These are phyloP conservation scores for Dysidea cf. avara DNA, from an alignment of 37 sponge, comb jelly and placozoan genomes.

Conservation along the genomic window DNA sequence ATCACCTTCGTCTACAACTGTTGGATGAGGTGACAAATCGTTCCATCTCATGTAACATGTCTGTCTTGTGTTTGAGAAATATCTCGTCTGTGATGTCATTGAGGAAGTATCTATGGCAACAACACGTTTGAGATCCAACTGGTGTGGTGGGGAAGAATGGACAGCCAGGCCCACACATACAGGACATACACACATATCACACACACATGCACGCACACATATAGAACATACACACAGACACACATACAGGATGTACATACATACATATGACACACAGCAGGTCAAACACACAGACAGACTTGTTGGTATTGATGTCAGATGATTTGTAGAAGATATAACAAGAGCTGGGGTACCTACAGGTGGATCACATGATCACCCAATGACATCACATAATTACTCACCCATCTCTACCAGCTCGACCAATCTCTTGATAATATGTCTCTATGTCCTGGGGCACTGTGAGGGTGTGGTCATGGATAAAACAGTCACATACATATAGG, in stretches of 20 bases:
- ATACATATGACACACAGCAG: not conserved
- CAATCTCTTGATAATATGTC: constrained; percentile 67
- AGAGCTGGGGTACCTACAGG: constrained; percentile 39
- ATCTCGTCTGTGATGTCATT: constrained; percentile 28
- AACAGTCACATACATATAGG: too few relatives aligned
- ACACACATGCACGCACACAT: too few relatives aligned
- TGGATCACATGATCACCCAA: too few relatives aligned
- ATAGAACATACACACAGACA: too few relatives aligned
- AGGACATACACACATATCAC: too few relatives aligned
- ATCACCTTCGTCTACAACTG: constrained; percentile 57
- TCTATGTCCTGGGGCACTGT: constrained; percentile 71
- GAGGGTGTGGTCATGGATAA: too few relatives aligned
- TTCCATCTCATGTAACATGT: constrained; percentile 61
- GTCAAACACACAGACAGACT: not conserved
- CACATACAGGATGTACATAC: too few relatives aligned
- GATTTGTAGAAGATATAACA: constrained; percentile 53
- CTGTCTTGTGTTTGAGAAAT: constrained; percentile 40
- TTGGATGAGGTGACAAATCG: constrained; percentile 28
- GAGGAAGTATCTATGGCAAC: constrained; percentile 32
- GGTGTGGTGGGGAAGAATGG: not conserved
- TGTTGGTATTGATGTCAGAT: constrained; percentile 37
- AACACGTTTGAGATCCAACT: not conserved
- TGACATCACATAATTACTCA: too few relatives aligned
- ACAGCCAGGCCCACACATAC: not conserved
- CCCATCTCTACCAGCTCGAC: constrained; percentile 75